A percentile compares a stretch with the other conserved stretches of the same genome.
Evolutionary conservation across 2,888 invertebrate genomes (phyloP).

Genomic region (Chymomyza amoena): DNA sequence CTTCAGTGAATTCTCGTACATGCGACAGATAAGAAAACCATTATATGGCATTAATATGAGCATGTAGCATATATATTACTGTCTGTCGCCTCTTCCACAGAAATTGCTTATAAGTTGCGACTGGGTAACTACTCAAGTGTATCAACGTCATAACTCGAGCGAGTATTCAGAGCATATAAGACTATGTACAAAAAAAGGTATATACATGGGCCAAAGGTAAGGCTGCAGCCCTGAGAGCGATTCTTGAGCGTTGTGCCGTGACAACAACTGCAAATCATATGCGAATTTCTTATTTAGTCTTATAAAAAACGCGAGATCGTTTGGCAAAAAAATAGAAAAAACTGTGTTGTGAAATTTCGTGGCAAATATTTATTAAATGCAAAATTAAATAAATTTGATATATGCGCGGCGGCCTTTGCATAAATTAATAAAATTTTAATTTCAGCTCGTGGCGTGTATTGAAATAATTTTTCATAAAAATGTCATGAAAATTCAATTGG

Average conservation of each 20-base stretch:
- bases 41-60: neutral
- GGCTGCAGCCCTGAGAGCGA: neutral
- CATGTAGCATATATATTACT: neutral
- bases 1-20: neutral
- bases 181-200: neutral
- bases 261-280: neutral
- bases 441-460: slow-evolving; percentile 42
- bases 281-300: neutral
- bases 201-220: neutral
- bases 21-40: neutral
- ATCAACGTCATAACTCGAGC: slow-evolving; percentile 40
- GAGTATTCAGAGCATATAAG: slow-evolving; percentile 5
- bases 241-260: neutral
- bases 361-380: neutral
- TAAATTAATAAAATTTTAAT: slow-evolving; percentile 12
- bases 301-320: neutral
- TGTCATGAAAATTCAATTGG: slow-evolving; percentile 36
- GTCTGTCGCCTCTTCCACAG: neutral
- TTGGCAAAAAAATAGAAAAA: slow-evolving; percentile 2
- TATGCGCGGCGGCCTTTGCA: slow-evolving; percentile 9
- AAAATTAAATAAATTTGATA: neutral
- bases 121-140: slow-evolving; percentile 46
- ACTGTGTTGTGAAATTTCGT: neutral
- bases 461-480: slow-evolving; percentile 33
- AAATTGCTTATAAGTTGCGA: slow-evolving; percentile 7